Conservation (phyloP, 2,888 invertebrate species). For the Perdita meconis region DNA sequence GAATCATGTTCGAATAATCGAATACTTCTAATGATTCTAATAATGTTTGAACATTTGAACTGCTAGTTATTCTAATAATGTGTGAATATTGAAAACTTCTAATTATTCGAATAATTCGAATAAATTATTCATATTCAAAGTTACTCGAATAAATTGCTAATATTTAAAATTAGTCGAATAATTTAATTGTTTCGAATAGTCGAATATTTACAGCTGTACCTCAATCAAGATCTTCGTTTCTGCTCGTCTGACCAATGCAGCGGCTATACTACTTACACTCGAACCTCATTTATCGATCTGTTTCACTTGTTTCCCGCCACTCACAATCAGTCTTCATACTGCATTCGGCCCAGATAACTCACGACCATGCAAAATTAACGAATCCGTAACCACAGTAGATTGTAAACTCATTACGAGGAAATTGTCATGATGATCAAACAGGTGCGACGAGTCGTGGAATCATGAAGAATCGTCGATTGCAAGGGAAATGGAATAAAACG, state of each 20-base stretch:
- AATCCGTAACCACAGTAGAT: background rate
- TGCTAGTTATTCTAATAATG: no score
- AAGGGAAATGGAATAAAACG: no score
- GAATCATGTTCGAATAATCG: no score
- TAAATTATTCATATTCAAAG: no score
- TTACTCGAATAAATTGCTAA: no score
- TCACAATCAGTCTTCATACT: background rate
- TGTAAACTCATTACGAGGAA: background rate
- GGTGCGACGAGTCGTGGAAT: background rate
- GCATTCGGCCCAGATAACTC: background rate
- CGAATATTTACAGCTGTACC: background rate
- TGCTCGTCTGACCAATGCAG: constrained; percentile 1
- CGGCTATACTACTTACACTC: constrained; percentile 10
- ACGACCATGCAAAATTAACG: background rate
- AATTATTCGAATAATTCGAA: no score
- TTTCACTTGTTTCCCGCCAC: background rate
- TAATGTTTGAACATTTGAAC: no score
- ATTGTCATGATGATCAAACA: background rate
- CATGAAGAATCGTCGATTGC: no score
- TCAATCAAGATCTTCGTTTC: background rate
- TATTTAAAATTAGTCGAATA: no score
- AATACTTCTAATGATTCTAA: no score
- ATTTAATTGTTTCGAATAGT: no score
- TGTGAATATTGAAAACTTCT: no score
- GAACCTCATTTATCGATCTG: constrained; percentile 11